Conservation (phyloP, 2,888 invertebrate species). For the Netelia fuscicornis region DNA sequence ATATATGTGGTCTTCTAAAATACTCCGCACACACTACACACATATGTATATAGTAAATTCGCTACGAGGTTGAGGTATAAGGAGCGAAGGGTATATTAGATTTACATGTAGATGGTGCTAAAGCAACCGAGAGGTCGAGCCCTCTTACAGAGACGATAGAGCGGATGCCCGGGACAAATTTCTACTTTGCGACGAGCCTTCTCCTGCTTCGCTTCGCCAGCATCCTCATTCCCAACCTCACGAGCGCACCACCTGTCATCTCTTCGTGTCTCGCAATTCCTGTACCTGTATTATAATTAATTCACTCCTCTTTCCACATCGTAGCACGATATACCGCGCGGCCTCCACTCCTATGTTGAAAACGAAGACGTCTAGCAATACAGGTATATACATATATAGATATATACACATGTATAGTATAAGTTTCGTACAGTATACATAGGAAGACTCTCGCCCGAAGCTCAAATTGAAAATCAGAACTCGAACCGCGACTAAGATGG, state of each 20-base stretch:
- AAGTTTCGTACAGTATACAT: conserved; percentile 63
- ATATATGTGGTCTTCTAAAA: conserved; percentile 13
- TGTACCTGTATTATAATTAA: conserved; percentile 51
- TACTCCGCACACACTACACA: conserved; percentile 15
- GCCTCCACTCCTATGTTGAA: conserved; percentile 53
- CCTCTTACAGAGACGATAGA: conserved; percentile 11
- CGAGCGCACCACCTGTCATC: conserved; percentile 36
- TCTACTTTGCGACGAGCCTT: conserved; percentile 40
- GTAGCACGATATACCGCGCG: conserved; percentile 8
- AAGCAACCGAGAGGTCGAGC: conserved; percentile 74
- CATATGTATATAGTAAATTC: conserved; percentile 56
- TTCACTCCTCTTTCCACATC: conserved; percentile 26
- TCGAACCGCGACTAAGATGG: conserved; percentile 80
- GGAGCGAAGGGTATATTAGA: conserved; percentile 79
- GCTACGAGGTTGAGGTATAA: conserved; percentile 70
- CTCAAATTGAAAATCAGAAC: conserved; percentile 80
- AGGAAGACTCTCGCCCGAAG: conserved; percentile 72
- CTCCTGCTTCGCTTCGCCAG: conserved; percentile 17
- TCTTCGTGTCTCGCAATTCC: conserved; percentile 44
- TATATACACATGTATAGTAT: conserved; percentile 11
- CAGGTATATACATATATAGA: conserved; percentile 11
- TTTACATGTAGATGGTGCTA: conserved; percentile 83
- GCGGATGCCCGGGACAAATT: conserved; percentile 55
- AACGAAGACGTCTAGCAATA: conserved; percentile 35
- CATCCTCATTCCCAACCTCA: conserved; percentile 23